These are phyloP conservation scores for Neosilurus mollespiculum DNA, from an alignment of 2,797 vertebrate species.

Conservation along the genomic window DNA sequence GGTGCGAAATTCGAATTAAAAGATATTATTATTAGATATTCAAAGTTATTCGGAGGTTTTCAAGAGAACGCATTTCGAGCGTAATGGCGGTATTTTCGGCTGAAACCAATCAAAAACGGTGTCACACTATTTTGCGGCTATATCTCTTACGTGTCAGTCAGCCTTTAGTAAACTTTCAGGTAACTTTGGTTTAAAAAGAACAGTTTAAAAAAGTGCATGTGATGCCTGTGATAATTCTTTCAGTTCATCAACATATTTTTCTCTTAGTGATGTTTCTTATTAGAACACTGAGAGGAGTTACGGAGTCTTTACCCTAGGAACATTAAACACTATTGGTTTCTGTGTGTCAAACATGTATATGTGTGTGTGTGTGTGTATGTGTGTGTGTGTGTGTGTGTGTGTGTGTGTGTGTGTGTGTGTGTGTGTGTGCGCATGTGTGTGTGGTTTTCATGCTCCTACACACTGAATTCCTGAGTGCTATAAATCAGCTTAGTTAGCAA, in stretches of 20 bases:
- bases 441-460: neutral
- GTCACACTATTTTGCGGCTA: too few relatives aligned
- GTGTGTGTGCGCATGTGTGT: conserved; percentile 22
- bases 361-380: conserved; percentile 2
- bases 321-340: conserved; percentile 61
- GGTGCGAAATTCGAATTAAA: too few relatives aligned
- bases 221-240: neutral
- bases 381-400: neutral
- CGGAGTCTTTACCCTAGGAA: conserved; percentile 59
- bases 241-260: conserved; percentile 41
- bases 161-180: neutral
- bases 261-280: conserved; percentile 21
- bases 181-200: neutral
- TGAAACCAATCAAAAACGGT: too few relatives aligned
- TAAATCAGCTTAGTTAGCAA: conserved; percentile 4
- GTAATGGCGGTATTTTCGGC: too few relatives aligned
- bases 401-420: conserved; percentile 36
- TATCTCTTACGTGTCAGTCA: too few relatives aligned
- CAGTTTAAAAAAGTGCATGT: neutral
- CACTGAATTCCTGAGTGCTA: conserved; percentile 13
- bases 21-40: too few relatives aligned
- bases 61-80: too few relatives aligned
- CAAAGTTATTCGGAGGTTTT: too few relatives aligned
- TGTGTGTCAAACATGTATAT: conserved; percentile 60
- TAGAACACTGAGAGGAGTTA: neutral